phyloP scores from a whole-genome alignment of 2,888 invertebrate genomes.

The Gandaritis pyraliata region DNA sequence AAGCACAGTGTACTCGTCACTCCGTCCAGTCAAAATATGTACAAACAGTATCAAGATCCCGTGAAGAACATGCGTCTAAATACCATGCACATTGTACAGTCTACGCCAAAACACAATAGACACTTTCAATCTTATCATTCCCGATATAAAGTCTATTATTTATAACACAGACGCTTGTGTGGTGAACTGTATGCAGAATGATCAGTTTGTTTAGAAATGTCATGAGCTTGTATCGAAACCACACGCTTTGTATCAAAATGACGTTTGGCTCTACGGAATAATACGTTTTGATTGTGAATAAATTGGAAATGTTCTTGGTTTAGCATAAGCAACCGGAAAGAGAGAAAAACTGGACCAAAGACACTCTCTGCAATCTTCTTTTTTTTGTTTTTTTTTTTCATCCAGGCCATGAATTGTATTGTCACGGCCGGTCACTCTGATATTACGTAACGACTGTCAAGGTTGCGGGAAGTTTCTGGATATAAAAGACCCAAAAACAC shows the following conservation, averaged over 20 bases:
- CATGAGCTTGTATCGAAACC: conserved; percentile 63
- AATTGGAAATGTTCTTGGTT: no score
- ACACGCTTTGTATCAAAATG: conserved; percentile 69
- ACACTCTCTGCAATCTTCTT: no score
- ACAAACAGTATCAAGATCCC: conserved; percentile 64
- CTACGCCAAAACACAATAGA: conserved; percentile 2
- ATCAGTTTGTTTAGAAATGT: conserved; percentile 80
- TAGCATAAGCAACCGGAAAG: no score
- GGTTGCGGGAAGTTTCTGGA: no score
- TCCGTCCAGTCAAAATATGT: conserved; percentile 77
- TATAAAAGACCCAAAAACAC: no score
- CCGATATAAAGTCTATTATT: conserved; percentile 19
- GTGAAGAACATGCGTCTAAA: conserved; percentile 63
- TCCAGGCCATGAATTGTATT: no score
- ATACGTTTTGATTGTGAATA: conserved; percentile 7
- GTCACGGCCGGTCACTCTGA: no score
- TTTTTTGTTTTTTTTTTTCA: no score
- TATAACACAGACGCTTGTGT: conserved; percentile 3
- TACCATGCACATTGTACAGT: conserved; percentile 51
- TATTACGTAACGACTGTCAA: no score
- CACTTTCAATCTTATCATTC: conserved; percentile 10
- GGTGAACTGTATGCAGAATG: conserved; percentile 47
- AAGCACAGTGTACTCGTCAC: conserved; percentile 63
- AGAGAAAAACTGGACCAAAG: no score
- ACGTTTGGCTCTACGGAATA: conserved; percentile 34